Evolutionary conservation across 2,113 vertebrate genomes (phyloP).

Genomic region (Aviceda subcristata): DNA sequence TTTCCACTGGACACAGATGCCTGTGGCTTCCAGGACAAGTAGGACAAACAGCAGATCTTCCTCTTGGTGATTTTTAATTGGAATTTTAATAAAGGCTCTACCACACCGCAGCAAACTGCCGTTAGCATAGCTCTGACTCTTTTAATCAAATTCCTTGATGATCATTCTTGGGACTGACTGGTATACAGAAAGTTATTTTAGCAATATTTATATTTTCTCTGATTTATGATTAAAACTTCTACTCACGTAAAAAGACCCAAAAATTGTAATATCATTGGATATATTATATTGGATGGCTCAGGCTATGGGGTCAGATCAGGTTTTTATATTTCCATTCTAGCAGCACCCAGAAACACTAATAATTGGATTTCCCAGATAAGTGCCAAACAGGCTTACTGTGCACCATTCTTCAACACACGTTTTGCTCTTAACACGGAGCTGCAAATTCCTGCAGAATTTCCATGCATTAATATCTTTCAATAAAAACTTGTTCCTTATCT

Average conservation of each 20-base stretch:
- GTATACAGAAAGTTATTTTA: background rate
- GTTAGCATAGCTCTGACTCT: background rate
- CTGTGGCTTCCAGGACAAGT: background rate
- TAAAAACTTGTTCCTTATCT: background rate
- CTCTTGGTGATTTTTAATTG: constrained; percentile 20
- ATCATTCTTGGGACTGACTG: background rate
- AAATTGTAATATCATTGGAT: background rate
- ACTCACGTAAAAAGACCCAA: background rate
- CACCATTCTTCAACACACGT: background rate
- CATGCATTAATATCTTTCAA: background rate
- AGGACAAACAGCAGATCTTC: background rate
- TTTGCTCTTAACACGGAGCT: background rate
- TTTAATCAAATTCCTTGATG: background rate
- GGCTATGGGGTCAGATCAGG: background rate
- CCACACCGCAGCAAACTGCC: background rate
- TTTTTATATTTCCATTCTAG: background rate
- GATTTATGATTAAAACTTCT: background rate
- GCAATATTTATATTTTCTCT: background rate
- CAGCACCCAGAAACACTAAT: background rate
- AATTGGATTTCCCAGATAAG: background rate
- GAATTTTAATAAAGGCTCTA: constrained; percentile 15
- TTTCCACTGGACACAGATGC: background rate
- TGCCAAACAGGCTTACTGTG: background rate
- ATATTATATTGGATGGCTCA: background rate
- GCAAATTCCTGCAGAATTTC: background rate